Percentiles rank a stretch among this genome's conserved stretches.
These are phyloP conservation scores for Agapornis canus DNA, from an alignment of 2,797 vertebrate species.

Conservation along the genomic window DNA sequence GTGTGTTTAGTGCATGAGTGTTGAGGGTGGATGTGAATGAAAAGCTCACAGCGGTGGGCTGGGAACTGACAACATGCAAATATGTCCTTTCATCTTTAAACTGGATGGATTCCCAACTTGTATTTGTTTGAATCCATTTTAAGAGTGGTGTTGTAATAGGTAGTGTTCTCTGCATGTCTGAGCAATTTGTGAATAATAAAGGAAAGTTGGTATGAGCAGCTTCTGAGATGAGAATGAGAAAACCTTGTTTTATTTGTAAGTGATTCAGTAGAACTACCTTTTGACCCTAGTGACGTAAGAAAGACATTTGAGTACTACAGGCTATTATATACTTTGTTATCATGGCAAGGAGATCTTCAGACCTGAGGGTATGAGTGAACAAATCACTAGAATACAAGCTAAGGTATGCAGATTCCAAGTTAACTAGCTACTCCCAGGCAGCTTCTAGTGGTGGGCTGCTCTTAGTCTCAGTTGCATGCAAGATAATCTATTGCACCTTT, in stretches of 20 bases:
- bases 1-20: fast-evolving
- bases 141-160: neutral
- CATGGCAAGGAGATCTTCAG: neutral
- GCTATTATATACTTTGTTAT: neutral
- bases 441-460: neutral
- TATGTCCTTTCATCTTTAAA: neutral
- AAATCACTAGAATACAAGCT: neutral
- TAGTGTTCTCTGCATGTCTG: neutral
- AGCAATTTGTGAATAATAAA: neutral
- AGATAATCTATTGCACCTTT: neutral
- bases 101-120: neutral
- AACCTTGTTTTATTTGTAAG: neutral
- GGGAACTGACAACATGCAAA: neutral
- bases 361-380: neutral
- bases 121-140: neutral
- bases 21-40: neutral
- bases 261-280: neutral
- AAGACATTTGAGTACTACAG: neutral
- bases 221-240: neutral
- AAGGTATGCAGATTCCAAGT: neutral
- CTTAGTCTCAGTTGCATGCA: neutral
- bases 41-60: neutral
- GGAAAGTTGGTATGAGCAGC: neutral
- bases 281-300: neutral
- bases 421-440: neutral